phyloP scores from a whole-genome alignment of 2,888 invertebrate species.

The Margaritifera margaritifera region DNA sequence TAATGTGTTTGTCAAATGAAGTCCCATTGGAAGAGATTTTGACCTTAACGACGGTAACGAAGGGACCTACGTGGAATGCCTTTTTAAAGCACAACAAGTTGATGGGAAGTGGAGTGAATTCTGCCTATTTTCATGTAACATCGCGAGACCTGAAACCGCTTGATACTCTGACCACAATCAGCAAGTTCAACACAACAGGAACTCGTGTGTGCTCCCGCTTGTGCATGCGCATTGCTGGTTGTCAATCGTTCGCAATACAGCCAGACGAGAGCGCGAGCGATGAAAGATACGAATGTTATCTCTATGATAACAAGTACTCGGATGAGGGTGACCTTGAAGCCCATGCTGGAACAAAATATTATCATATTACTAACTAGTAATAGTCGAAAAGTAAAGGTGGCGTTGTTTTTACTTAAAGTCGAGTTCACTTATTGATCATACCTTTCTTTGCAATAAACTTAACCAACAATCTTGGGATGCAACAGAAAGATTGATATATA shows the following conservation, averaged over 20 bases:
- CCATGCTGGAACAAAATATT: no score
- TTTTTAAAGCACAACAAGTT: conserved; percentile 28
- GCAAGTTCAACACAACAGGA: conserved; percentile 29
- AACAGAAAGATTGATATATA: no score
- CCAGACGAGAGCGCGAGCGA: conserved; percentile 3
- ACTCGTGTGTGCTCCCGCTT: conserved; percentile 30
- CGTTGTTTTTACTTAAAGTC: no score
- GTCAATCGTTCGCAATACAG: conserved; percentile 21
- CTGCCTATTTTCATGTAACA: conserved; percentile 14
- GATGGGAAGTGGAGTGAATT: conserved; percentile 24
- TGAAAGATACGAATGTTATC: conserved; percentile 15
- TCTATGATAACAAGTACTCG: conserved; percentile 23
- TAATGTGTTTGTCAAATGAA: conserved; percentile 14
- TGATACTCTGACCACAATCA: conserved; percentile 22
- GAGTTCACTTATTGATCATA: no score
- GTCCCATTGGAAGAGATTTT: conserved; percentile 18
- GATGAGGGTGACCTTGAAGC: conserved; percentile 13
- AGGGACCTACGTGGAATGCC: conserved; percentile 21
- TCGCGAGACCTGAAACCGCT: conserved; percentile 16
- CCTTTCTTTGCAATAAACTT: no score
- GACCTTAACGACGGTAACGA: conserved; percentile 26
- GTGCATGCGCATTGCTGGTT: conserved; percentile 33
- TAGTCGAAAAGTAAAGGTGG: no score
- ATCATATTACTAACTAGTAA: no score
- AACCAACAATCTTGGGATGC: no score